phyloP scores from a whole-genome alignment of 2,113 vertebrate species.

The Myrmecobius fasciatus region DNA sequence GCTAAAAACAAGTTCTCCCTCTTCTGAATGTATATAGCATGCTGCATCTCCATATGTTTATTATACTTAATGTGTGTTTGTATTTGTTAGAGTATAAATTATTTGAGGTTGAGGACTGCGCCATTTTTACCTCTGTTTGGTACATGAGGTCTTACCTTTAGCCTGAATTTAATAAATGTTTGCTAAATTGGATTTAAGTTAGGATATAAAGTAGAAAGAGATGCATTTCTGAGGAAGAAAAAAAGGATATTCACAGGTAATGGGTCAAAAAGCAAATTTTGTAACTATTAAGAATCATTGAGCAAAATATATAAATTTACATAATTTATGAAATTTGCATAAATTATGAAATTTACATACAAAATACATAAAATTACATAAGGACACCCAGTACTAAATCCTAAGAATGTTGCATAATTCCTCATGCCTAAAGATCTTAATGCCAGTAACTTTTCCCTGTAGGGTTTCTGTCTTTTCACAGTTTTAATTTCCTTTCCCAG shows the following conservation, averaged over 20 bases:
- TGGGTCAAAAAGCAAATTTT: conserved; percentile 56
- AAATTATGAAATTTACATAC: no score
- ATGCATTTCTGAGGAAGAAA: conserved; percentile 9
- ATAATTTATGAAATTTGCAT: no score
- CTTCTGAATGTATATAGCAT: neutral
- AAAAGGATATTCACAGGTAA: neutral
- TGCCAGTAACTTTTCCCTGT: conserved; percentile 76
- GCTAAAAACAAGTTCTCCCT: neutral
- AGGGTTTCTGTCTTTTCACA: conserved; percentile 69
- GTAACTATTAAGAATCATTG: conserved; percentile 41
- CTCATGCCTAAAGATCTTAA: conserved; percentile 69
- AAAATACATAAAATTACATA: no score
- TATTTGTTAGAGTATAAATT: neutral
- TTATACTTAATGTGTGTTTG: neutral
- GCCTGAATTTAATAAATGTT: neutral
- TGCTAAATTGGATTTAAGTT: conserved; percentile 17
- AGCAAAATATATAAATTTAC: conserved; percentile 57
- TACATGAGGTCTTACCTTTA: neutral
- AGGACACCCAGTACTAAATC: conserved; percentile 71
- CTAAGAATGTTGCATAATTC: conserved; percentile 74
- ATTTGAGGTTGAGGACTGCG: neutral
- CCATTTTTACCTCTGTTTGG: neutral
- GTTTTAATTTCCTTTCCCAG: conserved; percentile 69
- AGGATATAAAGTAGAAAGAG: conserved; percentile 41
- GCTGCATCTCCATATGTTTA: neutral